phyloP scores from a whole-genome alignment of 2,888 invertebrate species.

The Troides aeacus region DNA sequence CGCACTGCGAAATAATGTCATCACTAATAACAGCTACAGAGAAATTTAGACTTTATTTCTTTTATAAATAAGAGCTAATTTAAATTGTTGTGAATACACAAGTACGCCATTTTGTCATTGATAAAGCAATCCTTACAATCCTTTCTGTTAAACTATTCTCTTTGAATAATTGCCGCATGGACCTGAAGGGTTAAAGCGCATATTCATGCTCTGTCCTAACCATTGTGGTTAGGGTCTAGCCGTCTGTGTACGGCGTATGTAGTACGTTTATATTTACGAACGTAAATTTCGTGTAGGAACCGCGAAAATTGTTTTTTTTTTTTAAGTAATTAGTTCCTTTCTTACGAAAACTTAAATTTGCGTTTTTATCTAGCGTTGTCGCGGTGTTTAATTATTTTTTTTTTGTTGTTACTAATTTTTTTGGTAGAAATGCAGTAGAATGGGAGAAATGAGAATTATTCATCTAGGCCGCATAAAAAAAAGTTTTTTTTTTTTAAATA shows the following conservation, averaged over 20 bases:
- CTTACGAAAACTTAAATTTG: constrained; percentile 15
- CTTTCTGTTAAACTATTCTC: constrained; percentile 81
- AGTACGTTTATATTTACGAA: constrained; percentile 24
- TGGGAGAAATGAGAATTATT: not conserved
- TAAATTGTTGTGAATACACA: constrained; percentile 23
- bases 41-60: constrained; percentile 34
- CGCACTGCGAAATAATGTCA: constrained; percentile 35
- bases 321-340: constrained; percentile 23
- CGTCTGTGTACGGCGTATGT: constrained; percentile 31
- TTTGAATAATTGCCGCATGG: constrained; percentile 81
- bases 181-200: constrained; percentile 77
- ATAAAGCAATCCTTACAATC: constrained; percentile 65
- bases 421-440: not conserved
- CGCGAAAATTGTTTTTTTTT: constrained; percentile 15
- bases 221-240: constrained; percentile 65
- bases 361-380: constrained; percentile 6
- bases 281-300: constrained; percentile 7
- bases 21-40: constrained; percentile 22
- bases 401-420: not conserved
- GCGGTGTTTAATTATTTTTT: constrained; percentile 23
- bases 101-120: constrained; percentile 38
- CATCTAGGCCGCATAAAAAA: not conserved
- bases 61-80: constrained; percentile 30
- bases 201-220: constrained; percentile 73
- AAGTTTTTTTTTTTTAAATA: not conserved